Percentiles rank a stretch among this genome's conserved stretches.
These are phyloP conservation scores for Cheracebus regulus DNA, from an alignment of 2,797 vertebrate genomes.

Conservation along the genomic window DNA sequence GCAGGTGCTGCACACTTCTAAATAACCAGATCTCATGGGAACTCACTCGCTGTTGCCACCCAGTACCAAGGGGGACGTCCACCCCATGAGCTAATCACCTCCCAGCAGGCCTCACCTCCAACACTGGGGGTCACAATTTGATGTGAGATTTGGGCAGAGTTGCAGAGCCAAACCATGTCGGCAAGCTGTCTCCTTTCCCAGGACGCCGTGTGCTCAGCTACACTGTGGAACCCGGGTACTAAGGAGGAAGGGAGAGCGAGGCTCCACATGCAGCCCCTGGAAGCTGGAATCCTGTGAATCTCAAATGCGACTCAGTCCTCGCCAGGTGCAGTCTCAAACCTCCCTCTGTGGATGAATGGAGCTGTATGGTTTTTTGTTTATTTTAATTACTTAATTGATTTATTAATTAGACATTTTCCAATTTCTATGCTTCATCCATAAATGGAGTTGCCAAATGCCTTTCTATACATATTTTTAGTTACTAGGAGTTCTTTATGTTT, in stretches of 20 bases:
- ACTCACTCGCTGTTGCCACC: too few relatives aligned
- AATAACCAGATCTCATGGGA: background rate
- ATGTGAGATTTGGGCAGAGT: too few relatives aligned
- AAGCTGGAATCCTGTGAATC: accelerated
- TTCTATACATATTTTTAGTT: background rate
- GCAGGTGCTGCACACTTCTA: background rate
- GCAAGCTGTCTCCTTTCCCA: accelerated
- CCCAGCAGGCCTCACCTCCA: background rate
- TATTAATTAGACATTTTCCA: background rate
- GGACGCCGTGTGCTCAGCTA: accelerated
- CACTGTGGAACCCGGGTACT: accelerated
- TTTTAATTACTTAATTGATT: too few relatives aligned
- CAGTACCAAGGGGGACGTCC: too few relatives aligned
- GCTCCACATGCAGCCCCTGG: accelerated
- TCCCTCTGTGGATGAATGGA: accelerated
- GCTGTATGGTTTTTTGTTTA: accelerated
- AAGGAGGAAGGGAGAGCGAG: background rate
- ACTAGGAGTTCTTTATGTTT: background rate
- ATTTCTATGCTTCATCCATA: background rate
- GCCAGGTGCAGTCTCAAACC: accelerated
- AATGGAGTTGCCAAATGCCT: accelerated
- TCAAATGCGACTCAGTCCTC: accelerated
- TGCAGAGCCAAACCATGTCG: background rate
- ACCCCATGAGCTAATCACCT: background rate
- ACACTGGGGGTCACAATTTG: background rate